phyloP scores from a whole-genome alignment of 1,140 invertebrate species.

The Drosophila bifasciata region DNA sequence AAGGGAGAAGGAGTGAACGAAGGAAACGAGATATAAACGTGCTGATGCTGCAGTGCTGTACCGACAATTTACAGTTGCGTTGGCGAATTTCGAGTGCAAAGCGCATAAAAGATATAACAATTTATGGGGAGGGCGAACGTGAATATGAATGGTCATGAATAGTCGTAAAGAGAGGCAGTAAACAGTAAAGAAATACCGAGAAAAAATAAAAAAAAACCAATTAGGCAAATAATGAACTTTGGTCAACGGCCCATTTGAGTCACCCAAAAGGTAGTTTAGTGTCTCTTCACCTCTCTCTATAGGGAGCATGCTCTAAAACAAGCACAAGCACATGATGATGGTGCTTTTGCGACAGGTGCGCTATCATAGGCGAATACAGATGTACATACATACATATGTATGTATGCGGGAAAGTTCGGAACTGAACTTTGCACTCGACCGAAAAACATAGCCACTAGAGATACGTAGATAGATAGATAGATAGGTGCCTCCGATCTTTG shows the following conservation, averaged over 20 bases:
- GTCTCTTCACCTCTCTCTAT: neutral
- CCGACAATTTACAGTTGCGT: slow-evolving; percentile 4
- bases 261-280: slow-evolving; percentile 9
- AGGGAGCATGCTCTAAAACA: too few species aligned
- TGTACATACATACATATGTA: slow-evolving; percentile 3
- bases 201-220: slow-evolving; percentile 65
- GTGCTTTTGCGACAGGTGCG: slow-evolving; percentile 40
- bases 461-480: slow-evolving; percentile 5
- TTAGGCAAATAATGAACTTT: slow-evolving; percentile 61
- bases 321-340: slow-evolving; percentile 3
- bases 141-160: neutral
- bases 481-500: slow-evolving; percentile 33
- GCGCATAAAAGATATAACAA: slow-evolving; percentile 16
- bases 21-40: slow-evolving; percentile 53
- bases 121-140: slow-evolving; percentile 8
- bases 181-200: slow-evolving; percentile 48
- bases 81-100: slow-evolving; percentile 23
- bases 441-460: neutral
- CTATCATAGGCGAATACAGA: too few species aligned
- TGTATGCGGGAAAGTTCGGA: slow-evolving; percentile 37
- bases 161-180: neutral
- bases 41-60: slow-evolving; percentile 9
- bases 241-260: slow-evolving; percentile 29
- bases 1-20: slow-evolving; percentile 6
- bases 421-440: slow-evolving; percentile 32